phyloP scores from a whole-genome alignment of 2,113 vertebrate species.

The Anguilla japonica region DNA sequence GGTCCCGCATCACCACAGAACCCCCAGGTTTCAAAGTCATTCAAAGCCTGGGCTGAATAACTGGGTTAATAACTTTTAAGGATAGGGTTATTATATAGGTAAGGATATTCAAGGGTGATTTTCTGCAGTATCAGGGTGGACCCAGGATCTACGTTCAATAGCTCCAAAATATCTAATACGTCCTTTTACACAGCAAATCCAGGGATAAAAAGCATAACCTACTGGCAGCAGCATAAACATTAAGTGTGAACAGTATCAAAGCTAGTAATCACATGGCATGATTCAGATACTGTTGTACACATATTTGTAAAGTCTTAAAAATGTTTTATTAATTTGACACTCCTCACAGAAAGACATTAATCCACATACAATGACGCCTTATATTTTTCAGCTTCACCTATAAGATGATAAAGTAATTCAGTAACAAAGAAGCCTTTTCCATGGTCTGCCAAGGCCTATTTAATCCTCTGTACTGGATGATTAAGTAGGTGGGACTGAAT shows the following conservation, averaged over 20 bases:
- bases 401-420: conserved; percentile 3
- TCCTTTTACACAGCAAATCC: neutral
- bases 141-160: too few species aligned
- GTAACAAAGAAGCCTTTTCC: neutral
- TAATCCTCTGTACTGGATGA: conserved; percentile 30
- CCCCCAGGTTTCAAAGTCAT: neutral
- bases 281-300: neutral
- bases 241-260: neutral
- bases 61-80: neutral
- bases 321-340: neutral
- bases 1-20: neutral
- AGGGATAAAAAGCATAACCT: neutral
- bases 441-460: conserved; percentile 33
- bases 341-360: neutral
- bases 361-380: neutral
- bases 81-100: neutral
- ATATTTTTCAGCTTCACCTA: neutral
- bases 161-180: too few species aligned
- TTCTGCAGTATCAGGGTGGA: too few species aligned
- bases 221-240: neutral
- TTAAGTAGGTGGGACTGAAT: conserved; percentile 16
- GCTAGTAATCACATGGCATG: neutral
- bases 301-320: neutral
- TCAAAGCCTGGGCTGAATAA: neutral
- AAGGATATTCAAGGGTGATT: too few species aligned